Evolutionary conservation across 2,797 vertebrate genomes (phyloP), one percentile per base, ranked within the genome.

Genomic region (Pseudomugil gertrudae): DNA sequence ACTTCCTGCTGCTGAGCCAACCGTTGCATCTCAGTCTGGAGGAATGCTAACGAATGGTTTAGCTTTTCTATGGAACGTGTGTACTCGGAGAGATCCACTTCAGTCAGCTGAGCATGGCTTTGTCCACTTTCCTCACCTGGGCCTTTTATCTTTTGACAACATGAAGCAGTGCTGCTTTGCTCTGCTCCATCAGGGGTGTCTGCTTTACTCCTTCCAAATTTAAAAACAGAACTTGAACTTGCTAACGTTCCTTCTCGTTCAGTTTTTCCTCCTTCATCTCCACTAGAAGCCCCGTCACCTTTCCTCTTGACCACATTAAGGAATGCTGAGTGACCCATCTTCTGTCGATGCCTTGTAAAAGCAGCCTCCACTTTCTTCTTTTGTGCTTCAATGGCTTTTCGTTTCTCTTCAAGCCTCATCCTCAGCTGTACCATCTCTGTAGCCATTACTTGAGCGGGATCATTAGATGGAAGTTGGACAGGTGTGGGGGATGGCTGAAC

Each of bases 361-460:
- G 96, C 97, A 0, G 97, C 98, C 81, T 99, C 98, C 69, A 99
- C 95, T 84, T 98, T 98, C 90, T 96, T 98, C 83, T 99, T 99
- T 89, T 99, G 98, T 10, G 98, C 97, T 88, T 99, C 98, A 19
- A 99, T 99, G 7, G 98, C 98, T 74, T 97, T 92, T 4, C 98
- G 94, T 82, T 99, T 99, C 82, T 99, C 98, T 81, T 99, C 98
- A 14, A 99, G 89, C 43, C 96, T 95, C 96, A 99, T 98, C 78
- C 95, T 94, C 52, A 99, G 92, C 61, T 99, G 95, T 0, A 98
- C 96, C 96, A 99, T 97, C 91, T 99, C 98, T 0, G 96, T 97
- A 29, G 98, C 97, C 93, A 99, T 94, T 73, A 96, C 93, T 76
- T 99, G 98, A 1, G 96, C 96, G 0, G 95, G 96, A 79, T 99